phyloP scores from a whole-genome alignment of 2,113 vertebrate species.

The Henicopernis longicauda region DNA sequence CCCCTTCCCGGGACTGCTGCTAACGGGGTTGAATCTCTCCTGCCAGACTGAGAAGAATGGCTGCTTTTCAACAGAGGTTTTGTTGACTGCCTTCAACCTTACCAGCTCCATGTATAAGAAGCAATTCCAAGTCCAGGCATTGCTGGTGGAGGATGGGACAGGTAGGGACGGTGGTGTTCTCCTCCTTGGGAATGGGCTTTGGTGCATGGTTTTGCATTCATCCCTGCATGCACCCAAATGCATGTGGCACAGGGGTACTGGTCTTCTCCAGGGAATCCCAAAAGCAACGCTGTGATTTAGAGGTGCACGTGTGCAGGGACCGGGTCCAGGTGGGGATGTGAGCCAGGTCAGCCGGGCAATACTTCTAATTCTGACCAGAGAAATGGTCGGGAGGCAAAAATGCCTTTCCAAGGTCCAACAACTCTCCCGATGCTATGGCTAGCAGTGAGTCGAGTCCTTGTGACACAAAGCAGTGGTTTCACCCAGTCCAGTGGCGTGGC shows the following conservation, averaged over 20 bases:
- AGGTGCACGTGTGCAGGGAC: not conserved
- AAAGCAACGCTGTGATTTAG: not conserved
- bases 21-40: not conserved
- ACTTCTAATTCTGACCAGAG: not conserved
- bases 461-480: not conserved
- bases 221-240: rapidly evolving
- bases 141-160: slow-evolving; percentile 26
- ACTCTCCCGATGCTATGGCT: not conserved
- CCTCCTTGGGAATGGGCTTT: not conserved
- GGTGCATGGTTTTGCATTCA: too few relatives aligned
- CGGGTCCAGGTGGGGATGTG: too few relatives aligned
- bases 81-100: rapidly evolving
- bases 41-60: not conserved
- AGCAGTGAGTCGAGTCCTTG: rapidly evolving
- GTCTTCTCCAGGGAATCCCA: not conserved
- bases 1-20: not conserved
- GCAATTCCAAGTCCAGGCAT: not conserved
- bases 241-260: rapidly evolving
- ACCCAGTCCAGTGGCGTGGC: not conserved
- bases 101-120: rapidly evolving
- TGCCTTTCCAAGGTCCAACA: not conserved
- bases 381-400: not conserved
- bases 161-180: not conserved
- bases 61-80: slow-evolving; percentile 21
- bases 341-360: not conserved